Evolutionary conservation across 2,113 vertebrate species (phyloP).

Genomic region (Scatophagus argus): DNA sequence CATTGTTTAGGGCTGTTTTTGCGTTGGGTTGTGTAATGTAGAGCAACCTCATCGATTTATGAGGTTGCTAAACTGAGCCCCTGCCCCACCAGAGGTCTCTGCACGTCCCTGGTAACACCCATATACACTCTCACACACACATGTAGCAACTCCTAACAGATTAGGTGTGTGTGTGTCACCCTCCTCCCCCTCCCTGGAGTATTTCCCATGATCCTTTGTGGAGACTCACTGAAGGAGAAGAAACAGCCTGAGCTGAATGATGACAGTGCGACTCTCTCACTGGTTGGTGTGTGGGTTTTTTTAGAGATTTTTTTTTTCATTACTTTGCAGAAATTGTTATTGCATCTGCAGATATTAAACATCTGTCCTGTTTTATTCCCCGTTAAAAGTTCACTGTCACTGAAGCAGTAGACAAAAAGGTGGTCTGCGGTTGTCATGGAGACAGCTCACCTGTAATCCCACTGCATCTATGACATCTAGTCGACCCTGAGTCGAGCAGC

Average conservation of each 20-base stretch:
- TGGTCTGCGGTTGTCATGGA: background rate
- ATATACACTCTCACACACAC: background rate
- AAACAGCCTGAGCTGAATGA: background rate
- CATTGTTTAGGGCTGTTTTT: too few relatives aligned
- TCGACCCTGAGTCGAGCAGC: too few relatives aligned
- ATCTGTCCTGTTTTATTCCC: background rate
- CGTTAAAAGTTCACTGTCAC: background rate
- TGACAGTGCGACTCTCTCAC: background rate
- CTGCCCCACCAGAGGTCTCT: too few relatives aligned
- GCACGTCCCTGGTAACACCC: too few relatives aligned
- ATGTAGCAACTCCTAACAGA: constrained; percentile 3
- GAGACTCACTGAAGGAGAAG: background rate
- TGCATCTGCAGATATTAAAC: too few relatives aligned
- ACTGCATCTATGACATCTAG: too few relatives aligned
- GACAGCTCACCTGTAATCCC: background rate
- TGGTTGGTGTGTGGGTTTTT: background rate
- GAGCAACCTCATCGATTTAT: too few relatives aligned
- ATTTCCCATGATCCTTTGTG: constrained; percentile 38
- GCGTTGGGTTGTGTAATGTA: too few relatives aligned
- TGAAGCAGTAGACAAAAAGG: background rate
- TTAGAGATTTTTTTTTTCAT: background rate
- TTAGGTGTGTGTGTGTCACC: constrained; percentile 2
- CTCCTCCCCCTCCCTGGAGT: constrained; percentile 6
- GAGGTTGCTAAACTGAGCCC: too few relatives aligned
- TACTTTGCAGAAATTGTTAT: too few relatives aligned